Evolutionary conservation across 2,888 invertebrate genomes (phyloP).

Genomic region (Chrysotoxum bicinctum): DNA sequence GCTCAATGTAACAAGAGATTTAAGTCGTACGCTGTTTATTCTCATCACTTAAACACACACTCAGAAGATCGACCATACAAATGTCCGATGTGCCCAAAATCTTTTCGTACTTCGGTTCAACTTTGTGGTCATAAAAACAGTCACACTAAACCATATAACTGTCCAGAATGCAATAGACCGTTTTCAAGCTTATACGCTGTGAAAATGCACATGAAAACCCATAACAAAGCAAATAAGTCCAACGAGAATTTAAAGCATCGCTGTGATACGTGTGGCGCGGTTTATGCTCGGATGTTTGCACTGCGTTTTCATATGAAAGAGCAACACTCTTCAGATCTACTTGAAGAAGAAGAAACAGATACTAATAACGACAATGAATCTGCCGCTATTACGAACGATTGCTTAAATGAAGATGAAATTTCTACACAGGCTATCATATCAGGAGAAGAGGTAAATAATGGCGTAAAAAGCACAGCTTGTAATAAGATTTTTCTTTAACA

Average conservation of each 20-base stretch:
- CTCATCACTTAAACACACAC: constrained; percentile 89
- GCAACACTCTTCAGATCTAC: constrained; percentile 82
- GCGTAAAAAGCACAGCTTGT: neutral
- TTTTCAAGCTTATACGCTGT: constrained; percentile 91
- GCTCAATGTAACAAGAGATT: constrained; percentile 88
- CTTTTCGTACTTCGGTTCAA: constrained; percentile 91
- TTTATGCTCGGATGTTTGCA: constrained; percentile 89
- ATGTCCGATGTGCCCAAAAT: constrained; percentile 89
- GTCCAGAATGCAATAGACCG: constrained; percentile 89
- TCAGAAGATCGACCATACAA: constrained; percentile 89
- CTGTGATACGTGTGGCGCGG: constrained; percentile 88
- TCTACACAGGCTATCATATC: constrained; percentile 76
- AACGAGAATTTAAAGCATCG: constrained; percentile 87
- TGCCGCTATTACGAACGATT: constrained; percentile 20
- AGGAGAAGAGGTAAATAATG: constrained; percentile 76
- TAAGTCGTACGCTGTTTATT: constrained; percentile 90
- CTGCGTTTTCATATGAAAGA: constrained; percentile 88
- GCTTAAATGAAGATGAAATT: constrained; percentile 75
- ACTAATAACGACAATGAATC: constrained; percentile 9
- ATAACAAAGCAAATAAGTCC: constrained; percentile 83
- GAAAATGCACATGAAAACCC: constrained; percentile 89
- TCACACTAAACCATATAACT: constrained; percentile 90
- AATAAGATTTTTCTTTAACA: constrained; percentile 66
- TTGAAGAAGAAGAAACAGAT: constrained; percentile 51
- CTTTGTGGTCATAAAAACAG: constrained; percentile 91